phyloP scores from a whole-genome alignment of 64 coral and sea anemone genomes.

The Pachyseris speciosa region DNA sequence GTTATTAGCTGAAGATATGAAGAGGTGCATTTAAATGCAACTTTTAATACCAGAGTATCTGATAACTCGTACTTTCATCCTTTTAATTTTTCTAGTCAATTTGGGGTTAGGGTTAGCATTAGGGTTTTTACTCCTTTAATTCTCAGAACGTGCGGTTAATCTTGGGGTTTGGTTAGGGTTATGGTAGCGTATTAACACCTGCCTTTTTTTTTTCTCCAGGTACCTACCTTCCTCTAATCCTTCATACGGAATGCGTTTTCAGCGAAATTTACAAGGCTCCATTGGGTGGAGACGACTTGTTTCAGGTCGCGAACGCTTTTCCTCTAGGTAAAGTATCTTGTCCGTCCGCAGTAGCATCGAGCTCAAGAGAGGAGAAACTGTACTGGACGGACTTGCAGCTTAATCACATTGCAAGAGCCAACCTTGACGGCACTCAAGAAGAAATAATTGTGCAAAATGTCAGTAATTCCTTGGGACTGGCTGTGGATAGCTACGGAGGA shows the following conservation, averaged over 20 bases:
- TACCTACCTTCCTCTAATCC: not conserved
- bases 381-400: slow-evolving; percentile 23
- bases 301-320: not conserved
- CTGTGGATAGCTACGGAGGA: slow-evolving; percentile 13
- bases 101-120: too few relatives aligned
- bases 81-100: too few relatives aligned
- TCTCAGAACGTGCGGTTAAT: too few relatives aligned
- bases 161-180: too few relatives aligned
- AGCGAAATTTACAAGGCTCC: slow-evolving; percentile 44
- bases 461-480: not conserved
- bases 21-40: too few relatives aligned
- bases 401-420: not conserved
- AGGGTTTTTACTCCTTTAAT: too few relatives aligned
- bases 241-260: slow-evolving; percentile 23
- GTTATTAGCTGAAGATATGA: too few relatives aligned
- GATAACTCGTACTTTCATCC: too few relatives aligned
- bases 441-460: slow-evolving; percentile 22
- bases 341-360: not conserved
- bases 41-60: too few relatives aligned
- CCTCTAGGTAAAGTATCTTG: not conserved
- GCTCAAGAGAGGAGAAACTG: not conserved
- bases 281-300: not conserved
- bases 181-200: too few relatives aligned
- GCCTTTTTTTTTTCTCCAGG: not conserved
- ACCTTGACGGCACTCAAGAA: slow-evolving; percentile 6